phyloP scores from a whole-genome alignment of 1,140 invertebrate species.

The Leptopilina clavipes region DNA sequence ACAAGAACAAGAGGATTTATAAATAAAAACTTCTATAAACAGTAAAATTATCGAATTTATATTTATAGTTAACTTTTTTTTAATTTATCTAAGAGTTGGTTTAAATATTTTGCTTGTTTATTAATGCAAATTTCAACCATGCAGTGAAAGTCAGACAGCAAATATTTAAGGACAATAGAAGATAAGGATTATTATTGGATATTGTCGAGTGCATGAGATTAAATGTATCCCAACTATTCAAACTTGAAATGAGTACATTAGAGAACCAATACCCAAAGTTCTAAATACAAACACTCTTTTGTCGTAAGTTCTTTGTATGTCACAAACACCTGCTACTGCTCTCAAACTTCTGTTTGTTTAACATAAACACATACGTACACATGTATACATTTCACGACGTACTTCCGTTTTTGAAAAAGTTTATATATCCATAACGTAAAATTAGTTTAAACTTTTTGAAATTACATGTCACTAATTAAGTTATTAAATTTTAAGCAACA shows the following conservation, averaged over 20 bases:
- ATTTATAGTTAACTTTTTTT: no score
- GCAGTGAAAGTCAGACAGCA: no score
- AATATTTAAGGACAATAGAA: no score
- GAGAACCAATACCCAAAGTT: not conserved
- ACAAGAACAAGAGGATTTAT: no score
- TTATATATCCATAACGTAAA: not conserved
- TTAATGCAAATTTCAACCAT: no score
- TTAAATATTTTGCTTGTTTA: no score
- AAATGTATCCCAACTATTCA: not conserved
- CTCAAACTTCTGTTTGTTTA: slow-evolving; percentile 9
- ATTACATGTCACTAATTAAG: not conserved
- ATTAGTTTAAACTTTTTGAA: slow-evolving; percentile 10
- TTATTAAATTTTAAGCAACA: no score
- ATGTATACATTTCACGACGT: not conserved
- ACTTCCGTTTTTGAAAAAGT: slow-evolving; percentile 9
- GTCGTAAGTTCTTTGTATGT: not conserved
- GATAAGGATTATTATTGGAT: no score
- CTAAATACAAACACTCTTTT: slow-evolving; percentile 13
- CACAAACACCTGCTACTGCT: slow-evolving; percentile 7
- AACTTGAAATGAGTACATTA: slow-evolving; percentile 16
- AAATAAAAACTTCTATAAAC: no score
- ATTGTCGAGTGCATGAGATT: not conserved
- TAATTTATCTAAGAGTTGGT: no score
- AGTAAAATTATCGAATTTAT: no score
- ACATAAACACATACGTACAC: not conserved